A percentile compares a stretch with the other conserved stretches of the same genome.
Evolutionary conservation across 1,140 invertebrate genomes (phyloP).

Genomic region (Drosophila erecta): DNA sequence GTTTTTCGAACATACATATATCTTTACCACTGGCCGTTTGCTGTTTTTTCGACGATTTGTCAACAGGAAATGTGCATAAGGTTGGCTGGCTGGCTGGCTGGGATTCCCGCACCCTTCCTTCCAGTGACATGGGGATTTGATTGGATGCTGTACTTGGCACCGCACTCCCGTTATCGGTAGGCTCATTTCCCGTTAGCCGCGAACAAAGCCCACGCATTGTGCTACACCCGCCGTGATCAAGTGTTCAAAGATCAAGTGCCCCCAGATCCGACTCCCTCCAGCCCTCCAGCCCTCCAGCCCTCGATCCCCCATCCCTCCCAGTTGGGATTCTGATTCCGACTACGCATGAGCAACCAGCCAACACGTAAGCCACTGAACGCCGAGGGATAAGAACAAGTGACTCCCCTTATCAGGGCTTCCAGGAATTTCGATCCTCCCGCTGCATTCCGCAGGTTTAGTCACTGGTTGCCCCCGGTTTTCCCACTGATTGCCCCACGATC

Average conservation of each 20-base stretch:
- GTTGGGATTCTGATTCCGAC: conserved; percentile 25
- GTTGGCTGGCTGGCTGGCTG: conserved; percentile 19
- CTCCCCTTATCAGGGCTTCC: conserved; percentile 16
- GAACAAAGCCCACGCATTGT: conserved; percentile 71
- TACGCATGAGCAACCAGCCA: conserved; percentile 44
- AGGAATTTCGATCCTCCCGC: conserved; percentile 26
- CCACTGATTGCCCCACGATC: not conserved
- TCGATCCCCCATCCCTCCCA: not conserved
- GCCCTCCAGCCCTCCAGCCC: too few species aligned
- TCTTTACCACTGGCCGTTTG: too few species aligned
- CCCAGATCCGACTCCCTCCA: not conserved
- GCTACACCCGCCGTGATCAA: conserved; percentile 5
- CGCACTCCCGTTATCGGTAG: conserved; percentile 53
- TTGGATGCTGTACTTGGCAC: conserved; percentile 47
- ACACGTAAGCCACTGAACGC: conserved; percentile 25
- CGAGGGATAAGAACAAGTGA: conserved; percentile 4
- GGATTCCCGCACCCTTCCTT: too few species aligned
- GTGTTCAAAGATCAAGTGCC: conserved; percentile 54
- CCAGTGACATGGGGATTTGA: not conserved
- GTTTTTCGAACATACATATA: not conserved
- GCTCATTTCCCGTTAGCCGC: conserved; percentile 58
- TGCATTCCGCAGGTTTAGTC: conserved; percentile 30
- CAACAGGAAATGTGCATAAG: conserved; percentile 71
- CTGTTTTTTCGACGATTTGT: conserved; percentile 29
- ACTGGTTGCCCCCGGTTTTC: not conserved